phyloP scores from a whole-genome alignment of 2,113 vertebrate species.

The Bubo blakistoni region DNA sequence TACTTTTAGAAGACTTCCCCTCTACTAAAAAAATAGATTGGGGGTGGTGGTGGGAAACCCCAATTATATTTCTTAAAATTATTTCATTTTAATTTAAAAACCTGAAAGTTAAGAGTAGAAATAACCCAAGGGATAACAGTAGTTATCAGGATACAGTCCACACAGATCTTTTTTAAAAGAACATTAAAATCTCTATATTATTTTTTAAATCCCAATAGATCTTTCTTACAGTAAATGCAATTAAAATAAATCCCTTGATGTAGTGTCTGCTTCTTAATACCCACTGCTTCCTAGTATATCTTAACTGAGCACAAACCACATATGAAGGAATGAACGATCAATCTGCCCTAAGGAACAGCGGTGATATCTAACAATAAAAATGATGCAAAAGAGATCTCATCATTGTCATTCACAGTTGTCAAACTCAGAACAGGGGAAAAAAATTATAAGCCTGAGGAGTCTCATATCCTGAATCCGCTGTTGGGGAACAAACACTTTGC shows the following conservation, averaged over 20 bases:
- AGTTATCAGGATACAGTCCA: neutral
- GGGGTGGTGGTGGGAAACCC: neutral
- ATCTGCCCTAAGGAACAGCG: neutral
- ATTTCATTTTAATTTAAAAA: conserved; percentile 44
- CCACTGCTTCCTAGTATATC: neutral
- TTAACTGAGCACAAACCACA: neutral
- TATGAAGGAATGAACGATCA: neutral
- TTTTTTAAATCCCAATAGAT: conserved; percentile 25
- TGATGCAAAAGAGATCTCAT: neutral
- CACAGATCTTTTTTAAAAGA: neutral
- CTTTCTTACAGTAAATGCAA: conserved; percentile 40
- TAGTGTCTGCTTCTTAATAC: conserved; percentile 25
- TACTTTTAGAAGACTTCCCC: neutral
- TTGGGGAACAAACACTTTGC: conserved; percentile 36
- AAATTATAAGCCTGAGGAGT: neutral
- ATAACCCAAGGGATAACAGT: neutral
- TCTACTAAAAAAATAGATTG: neutral
- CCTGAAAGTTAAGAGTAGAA: neutral
- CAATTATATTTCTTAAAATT: neutral
- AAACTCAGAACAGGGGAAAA: neutral
- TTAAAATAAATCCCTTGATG: conserved; percentile 49
- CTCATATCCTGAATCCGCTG: neutral
- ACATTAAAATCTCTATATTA: neutral
- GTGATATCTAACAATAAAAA: conserved; percentile 11
- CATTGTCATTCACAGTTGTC: neutral